Base-by-base conservation (phyloP, 2,113 vertebrate species). In the Calyptommatus sinebrachiatus region DNA sequence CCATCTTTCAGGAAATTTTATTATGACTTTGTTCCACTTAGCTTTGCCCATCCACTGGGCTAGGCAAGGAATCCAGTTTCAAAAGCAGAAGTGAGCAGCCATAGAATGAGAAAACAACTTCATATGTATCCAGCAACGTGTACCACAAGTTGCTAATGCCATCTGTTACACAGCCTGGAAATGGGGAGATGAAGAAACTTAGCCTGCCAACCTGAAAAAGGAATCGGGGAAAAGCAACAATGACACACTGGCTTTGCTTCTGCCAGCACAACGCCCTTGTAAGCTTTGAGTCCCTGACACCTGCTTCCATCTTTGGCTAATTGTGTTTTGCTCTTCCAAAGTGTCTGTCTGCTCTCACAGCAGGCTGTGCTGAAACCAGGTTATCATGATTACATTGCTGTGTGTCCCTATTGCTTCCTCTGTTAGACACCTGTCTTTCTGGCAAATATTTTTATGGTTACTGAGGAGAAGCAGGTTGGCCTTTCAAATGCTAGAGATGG, bases 351-450 rank as follows among this genome's bases (percentile, higher is more conserved):
- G 90, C 90, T 86, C 83, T 71, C 41, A 29, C 80, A 80, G 78
- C 80, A 86, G 88, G 79, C 87, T 75, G 82, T 50, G 84, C 79
- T 88, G 69, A 86, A 84, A 88, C 86, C 81, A 16, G 0, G 81
- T 83, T 87, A 93, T 88, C 85, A 87, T 91, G 69, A 92, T 92
- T 88, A 84, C 90, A 91, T 85, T 86, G 82, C 82, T 76, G 83
- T 88, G 82, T 78, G 84, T 88, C 89, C 86, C 89, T 84, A 92
- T 89, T 90, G 92, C 87, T 79, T 88, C 72, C 81, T 89, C 10
- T 86, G 88, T 93, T 93, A 92, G 90, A 92, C 92, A 93, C 92
- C 92, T 93, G 92, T 87, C 79, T 85, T 88, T 73, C 89, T 93
- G 92, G 91, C 92, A 93, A 81, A 88, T 85, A 86, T 79, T 81